These are phyloP conservation scores for Margaritifera margaritifera DNA, from an alignment of 2,888 invertebrate genomes.

Conservation along the genomic window DNA sequence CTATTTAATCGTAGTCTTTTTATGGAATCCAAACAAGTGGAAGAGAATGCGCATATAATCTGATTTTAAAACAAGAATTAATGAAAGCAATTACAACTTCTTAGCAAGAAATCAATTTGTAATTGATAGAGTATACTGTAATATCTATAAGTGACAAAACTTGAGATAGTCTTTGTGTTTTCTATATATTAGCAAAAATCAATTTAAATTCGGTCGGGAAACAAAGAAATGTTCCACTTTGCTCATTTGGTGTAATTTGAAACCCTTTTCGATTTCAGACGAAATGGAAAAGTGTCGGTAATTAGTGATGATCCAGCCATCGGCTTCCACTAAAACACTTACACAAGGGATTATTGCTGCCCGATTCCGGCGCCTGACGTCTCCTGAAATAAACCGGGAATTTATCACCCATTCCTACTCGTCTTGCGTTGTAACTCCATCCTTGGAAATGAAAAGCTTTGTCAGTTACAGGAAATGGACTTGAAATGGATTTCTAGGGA, in stretches of 20 bases:
- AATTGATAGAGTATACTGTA: neutral
- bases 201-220: conserved; percentile 29
- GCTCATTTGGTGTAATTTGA: conserved; percentile 25
- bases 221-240: conserved; percentile 27
- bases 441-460: conserved; percentile 15
- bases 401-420: conserved; percentile 33
- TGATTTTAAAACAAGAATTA: too few species aligned
- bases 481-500: conserved; percentile 30
- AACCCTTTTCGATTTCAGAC: conserved; percentile 17
- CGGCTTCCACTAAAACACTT: conserved; percentile 33
- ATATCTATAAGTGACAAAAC: neutral
- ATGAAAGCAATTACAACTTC: too few species aligned
- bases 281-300: too few species aligned
- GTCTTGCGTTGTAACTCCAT: conserved; percentile 32
- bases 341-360: conserved; percentile 22
- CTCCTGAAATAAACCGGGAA: conserved; percentile 22
- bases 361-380: conserved; percentile 33
- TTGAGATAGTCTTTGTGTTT: neutral
- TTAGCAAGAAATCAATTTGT: too few species aligned
- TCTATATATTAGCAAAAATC: conserved; percentile 17
- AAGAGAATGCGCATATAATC: too few species aligned
- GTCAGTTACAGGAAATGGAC: conserved; percentile 41
- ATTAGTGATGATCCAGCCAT: too few species aligned
- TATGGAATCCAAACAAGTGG: too few species aligned
- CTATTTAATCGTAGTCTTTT: too few species aligned